phyloP scores from a whole-genome alignment of 2,797 vertebrate genomes.

The Arnoldichthys spilopterus region DNA sequence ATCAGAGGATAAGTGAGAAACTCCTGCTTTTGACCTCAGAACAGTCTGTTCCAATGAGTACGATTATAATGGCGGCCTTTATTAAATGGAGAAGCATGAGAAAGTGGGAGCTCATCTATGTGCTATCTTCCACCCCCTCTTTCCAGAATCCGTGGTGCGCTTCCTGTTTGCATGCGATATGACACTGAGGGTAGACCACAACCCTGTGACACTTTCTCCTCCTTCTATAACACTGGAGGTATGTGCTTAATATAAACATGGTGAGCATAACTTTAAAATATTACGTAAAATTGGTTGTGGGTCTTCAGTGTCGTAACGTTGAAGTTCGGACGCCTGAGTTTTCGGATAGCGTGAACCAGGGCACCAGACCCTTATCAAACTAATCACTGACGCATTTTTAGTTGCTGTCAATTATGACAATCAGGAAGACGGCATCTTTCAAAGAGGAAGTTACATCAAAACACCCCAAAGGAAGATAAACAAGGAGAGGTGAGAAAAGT shows the following conservation, averaged over 20 bases:
- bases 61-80: background rate
- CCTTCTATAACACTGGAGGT: background rate
- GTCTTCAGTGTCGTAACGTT: background rate
- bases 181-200: constrained; percentile 40
- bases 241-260: background rate
- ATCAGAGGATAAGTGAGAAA: no score
- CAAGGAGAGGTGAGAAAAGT: background rate
- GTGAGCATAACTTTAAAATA: background rate
- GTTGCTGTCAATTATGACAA: background rate
- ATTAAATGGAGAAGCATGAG: constrained; percentile 11
- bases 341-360: background rate
- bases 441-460: constrained; percentile 7
- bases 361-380: background rate
- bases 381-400: background rate
- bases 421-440: background rate
- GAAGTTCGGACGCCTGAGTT: background rate
- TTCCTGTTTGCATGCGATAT: constrained; percentile 73
- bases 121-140: constrained; percentile 65
- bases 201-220: constrained; percentile 22
- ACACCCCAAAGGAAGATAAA: background rate
- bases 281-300: background rate
- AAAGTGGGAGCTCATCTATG: constrained; percentile 3
- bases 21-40: no score
- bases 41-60: no score
- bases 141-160: constrained; percentile 63